Conservation (phyloP, 2,888 invertebrate species). For the Phasia obesa region DNA sequence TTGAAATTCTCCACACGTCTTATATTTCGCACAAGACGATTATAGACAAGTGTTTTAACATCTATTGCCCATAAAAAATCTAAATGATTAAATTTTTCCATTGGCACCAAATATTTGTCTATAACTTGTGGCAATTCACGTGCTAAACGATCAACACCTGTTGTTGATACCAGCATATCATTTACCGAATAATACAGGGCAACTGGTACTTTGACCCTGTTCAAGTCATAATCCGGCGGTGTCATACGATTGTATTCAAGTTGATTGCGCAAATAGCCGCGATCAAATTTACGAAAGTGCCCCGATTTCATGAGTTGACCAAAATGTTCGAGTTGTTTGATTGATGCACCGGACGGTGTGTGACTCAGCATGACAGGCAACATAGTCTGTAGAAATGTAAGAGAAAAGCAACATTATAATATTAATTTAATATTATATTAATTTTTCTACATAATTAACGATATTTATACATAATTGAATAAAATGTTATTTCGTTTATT, state of each 20-base stretch:
- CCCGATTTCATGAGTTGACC: slow-evolving; percentile 82
- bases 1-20: slow-evolving; percentile 80
- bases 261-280: slow-evolving; percentile 82
- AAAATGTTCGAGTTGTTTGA: slow-evolving; percentile 82
- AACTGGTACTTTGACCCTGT: slow-evolving; percentile 84
- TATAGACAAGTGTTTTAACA: slow-evolving; percentile 83
- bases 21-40: slow-evolving; percentile 80
- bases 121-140: slow-evolving; percentile 84
- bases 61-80: slow-evolving; percentile 85
- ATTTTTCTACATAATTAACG: too few species aligned
- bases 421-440: neutral
- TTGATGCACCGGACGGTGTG: slow-evolving; percentile 82
- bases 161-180: slow-evolving; percentile 86
- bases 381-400: slow-evolving; percentile 79
- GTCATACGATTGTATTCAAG: slow-evolving; percentile 82
- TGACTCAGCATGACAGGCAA: slow-evolving; percentile 82
- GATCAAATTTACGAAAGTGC: slow-evolving; percentile 83
- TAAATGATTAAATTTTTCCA: slow-evolving; percentile 84
- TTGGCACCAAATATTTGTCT: slow-evolving; percentile 84
- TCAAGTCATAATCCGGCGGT: slow-evolving; percentile 84
- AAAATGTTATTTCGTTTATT: too few species aligned
- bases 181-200: slow-evolving; percentile 85
- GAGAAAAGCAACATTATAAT: neutral
- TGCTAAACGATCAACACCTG: slow-evolving; percentile 84
- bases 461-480: too few species aligned